phyloP scores from a whole-genome alignment of 1,140 invertebrate genomes.

The Drosophila lowei region DNA sequence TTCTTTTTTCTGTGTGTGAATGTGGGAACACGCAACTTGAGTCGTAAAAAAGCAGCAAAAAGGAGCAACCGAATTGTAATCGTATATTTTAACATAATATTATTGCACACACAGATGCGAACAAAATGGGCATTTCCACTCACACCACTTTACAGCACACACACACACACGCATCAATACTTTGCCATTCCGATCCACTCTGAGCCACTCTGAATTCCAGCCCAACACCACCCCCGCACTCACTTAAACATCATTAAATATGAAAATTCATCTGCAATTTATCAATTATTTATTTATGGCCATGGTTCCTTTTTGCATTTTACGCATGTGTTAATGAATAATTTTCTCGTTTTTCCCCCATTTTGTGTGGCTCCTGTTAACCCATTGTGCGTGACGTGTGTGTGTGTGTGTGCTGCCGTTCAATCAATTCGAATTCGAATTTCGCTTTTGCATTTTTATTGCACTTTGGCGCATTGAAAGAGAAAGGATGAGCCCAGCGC shows the following conservation, averaged over 20 bases:
- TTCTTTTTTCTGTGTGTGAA: background rate
- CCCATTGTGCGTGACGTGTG: slow-evolving; percentile 29
- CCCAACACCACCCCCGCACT: slow-evolving; percentile 1
- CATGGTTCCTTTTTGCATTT: slow-evolving; percentile 70
- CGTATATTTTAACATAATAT: slow-evolving; percentile 81
- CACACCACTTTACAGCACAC: background rate
- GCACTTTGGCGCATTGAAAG: slow-evolving; percentile 52
- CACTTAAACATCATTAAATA: slow-evolving; percentile 81
- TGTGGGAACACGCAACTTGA: slow-evolving; percentile 32
- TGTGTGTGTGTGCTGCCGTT: slow-evolving; percentile 25
- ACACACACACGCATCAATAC: background rate
- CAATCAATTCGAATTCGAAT: slow-evolving; percentile 74
- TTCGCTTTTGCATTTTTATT: slow-evolving; percentile 74
- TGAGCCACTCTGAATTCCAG: background rate
- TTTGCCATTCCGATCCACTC: background rate
- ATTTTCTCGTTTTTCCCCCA: slow-evolving; percentile 60
- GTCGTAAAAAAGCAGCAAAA: slow-evolving; percentile 49
- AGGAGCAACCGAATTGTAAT: slow-evolving; percentile 60
- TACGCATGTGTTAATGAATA: slow-evolving; percentile 81
- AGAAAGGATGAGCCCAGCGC: background rate
- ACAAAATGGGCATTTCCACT: slow-evolving; percentile 23
- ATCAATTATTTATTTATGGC: slow-evolving; percentile 82
- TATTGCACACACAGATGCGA: slow-evolving; percentile 68
- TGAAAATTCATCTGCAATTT: slow-evolving; percentile 82
- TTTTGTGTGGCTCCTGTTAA: background rate